A percentile compares a stretch with the other conserved stretches of the same genome.
These are phyloP conservation scores for Phaethornis superciliosus DNA, from an alignment of 2,113 vertebrate genomes.

Conservation along the genomic window DNA sequence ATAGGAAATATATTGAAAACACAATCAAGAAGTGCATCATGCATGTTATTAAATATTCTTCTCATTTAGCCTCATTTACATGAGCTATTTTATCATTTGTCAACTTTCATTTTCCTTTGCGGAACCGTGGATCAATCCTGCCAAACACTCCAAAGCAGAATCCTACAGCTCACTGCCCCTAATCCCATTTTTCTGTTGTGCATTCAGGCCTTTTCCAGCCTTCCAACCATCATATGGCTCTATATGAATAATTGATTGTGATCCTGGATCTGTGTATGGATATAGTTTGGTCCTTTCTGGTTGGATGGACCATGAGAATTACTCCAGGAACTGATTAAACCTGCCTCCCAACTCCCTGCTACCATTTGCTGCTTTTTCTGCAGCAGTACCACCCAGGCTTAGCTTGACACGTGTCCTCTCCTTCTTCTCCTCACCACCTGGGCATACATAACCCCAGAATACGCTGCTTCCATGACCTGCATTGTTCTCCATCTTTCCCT, in stretches of 20 bases:
- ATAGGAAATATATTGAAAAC: not conserved
- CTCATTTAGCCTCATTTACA: not conserved
- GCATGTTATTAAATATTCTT: not conserved
- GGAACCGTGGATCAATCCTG: not conserved
- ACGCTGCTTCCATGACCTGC: not conserved
- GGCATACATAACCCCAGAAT: not conserved
- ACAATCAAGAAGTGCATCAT: not conserved
- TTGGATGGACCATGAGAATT: fast-evolving
- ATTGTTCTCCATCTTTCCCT: not conserved
- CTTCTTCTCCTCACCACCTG: not conserved
- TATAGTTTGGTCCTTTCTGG: not conserved
- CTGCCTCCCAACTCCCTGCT: not conserved
- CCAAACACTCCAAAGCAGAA: not conserved
- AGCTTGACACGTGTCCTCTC: not conserved
- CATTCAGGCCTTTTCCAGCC: not conserved
- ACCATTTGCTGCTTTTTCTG: not conserved
- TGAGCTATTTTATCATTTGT: not conserved
- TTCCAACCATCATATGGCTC: not conserved
- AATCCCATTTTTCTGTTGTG: not conserved
- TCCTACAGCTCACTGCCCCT: not conserved
- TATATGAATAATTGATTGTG: not conserved
- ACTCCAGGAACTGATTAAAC: not conserved
- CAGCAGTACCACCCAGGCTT: not conserved
- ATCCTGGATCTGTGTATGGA: not conserved
- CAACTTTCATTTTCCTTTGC: not conserved